Evolutionary conservation across 2,797 vertebrate species (phyloP).

Genomic region (Darevskia nairensis): DNA sequence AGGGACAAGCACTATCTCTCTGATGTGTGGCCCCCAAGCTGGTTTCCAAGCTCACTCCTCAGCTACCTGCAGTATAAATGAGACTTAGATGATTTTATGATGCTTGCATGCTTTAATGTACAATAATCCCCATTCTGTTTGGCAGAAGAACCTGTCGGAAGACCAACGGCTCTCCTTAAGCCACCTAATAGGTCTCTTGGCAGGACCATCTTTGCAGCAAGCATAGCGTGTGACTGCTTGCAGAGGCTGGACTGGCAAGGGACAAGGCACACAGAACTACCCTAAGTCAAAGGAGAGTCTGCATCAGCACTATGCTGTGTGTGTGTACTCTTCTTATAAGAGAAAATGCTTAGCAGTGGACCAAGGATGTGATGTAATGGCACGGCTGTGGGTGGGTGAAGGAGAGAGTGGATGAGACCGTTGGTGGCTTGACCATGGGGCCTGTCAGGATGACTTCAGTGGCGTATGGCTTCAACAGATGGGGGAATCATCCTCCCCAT

Average conservation of each 20-base stretch:
- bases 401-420: neutral
- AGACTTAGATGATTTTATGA: neutral
- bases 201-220: neutral
- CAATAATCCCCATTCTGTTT: neutral
- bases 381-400: neutral
- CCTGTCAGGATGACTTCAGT: neutral
- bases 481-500: neutral
- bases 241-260: neutral
- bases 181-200: neutral
- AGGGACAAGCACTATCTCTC: neutral
- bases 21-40: accelerated
- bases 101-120: too few relatives aligned
- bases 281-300: neutral
- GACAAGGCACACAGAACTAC: neutral
- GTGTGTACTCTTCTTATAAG: neutral
- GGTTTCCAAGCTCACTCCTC: neutral
- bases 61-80: neutral
- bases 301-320: neutral
- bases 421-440: neutral
- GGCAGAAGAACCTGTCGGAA: neutral
- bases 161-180: neutral
- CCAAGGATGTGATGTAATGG: neutral
- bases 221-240: neutral
- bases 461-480: neutral
- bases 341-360: neutral